Conservation (phyloP, 1,140 invertebrate species). For the Drosophila virilis region DNA sequence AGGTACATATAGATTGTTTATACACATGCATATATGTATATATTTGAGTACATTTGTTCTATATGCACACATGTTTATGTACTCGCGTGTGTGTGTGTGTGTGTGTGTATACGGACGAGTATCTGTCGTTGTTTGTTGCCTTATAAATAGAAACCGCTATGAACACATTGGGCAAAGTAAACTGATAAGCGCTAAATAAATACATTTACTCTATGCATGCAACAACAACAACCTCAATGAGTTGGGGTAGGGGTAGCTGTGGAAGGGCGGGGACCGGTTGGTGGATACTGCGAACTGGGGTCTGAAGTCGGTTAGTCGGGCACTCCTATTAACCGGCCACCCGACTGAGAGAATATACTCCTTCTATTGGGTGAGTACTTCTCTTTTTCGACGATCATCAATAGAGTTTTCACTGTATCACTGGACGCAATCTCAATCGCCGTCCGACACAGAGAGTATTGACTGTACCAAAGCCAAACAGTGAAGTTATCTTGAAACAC, state of each 20-base stretch:
- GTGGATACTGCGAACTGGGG: slow-evolving; percentile 1
- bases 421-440: too few relatives aligned
- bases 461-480: too few relatives aligned
- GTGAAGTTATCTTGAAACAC: too few relatives aligned
- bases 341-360: too few relatives aligned
- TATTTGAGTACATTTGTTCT: neutral
- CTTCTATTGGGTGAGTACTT: too few relatives aligned
- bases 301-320: slow-evolving; percentile 29
- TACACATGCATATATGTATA: slow-evolving; percentile 1
- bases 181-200: slow-evolving; percentile 52
- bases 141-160: slow-evolving; percentile 48
- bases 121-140: slow-evolving; percentile 23
- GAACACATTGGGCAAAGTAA: slow-evolving; percentile 35
- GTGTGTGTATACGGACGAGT: slow-evolving; percentile 19
- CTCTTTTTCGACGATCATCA: too few relatives aligned
- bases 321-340: too few relatives aligned
- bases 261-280: neutral
- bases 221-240: slow-evolving; percentile 7
- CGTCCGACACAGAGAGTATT: too few relatives aligned
- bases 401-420: too few relatives aligned
- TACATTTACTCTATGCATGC: slow-evolving; percentile 38
- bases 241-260: neutral
- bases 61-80: too few relatives aligned
- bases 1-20: slow-evolving; percentile 6
- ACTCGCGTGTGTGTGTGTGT: neutral